These are phyloP conservation scores for Parazoanthus swiftii DNA, from an alignment of 92 coral and sea anemone genomes.

Conservation along the genomic window DNA sequence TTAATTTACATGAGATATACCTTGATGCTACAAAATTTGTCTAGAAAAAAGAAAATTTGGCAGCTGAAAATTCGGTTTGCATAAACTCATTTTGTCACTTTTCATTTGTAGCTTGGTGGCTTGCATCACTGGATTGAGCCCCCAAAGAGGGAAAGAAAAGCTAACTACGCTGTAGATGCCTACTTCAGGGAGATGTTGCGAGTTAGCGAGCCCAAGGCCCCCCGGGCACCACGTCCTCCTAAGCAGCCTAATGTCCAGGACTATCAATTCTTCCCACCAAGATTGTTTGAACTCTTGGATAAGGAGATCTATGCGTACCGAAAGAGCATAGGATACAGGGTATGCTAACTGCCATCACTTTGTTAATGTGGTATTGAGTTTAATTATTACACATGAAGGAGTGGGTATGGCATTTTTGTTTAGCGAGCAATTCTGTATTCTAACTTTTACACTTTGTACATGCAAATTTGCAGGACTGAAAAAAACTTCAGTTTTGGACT, in stretches of 20 bases:
- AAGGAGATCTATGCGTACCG: slow-evolving; percentile 97
- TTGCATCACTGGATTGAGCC: slow-evolving; percentile 99
- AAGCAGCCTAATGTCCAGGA: slow-evolving; percentile 99
- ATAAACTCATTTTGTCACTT: background rate
- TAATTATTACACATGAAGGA: too few species aligned
- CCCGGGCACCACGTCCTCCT: slow-evolving; percentile 99
- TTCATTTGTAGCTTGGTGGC: slow-evolving; percentile 68
- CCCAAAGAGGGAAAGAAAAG: slow-evolving; percentile 97
- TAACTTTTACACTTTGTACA: too few species aligned
- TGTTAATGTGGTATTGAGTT: too few species aligned
- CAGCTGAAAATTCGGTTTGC: too few species aligned
- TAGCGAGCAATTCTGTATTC: too few species aligned
- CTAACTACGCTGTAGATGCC: slow-evolving; percentile 98
- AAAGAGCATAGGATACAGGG: slow-evolving; percentile 97
- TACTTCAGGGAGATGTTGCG: slow-evolving; percentile 95
- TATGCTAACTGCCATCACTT: slow-evolving; percentile 21
- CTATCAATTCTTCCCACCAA: slow-evolving; percentile 97
- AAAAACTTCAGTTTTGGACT: too few species aligned
- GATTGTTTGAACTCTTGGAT: slow-evolving; percentile 96
- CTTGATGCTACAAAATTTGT: too few species aligned
- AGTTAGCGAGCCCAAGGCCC: slow-evolving; percentile 98
- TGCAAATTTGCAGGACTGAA: too few species aligned
- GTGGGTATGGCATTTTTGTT: too few species aligned
- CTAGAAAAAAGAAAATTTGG: too few species aligned
- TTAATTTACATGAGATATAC: background rate